Evolutionary conservation across 2,113 vertebrate genomes (phyloP), one percentile per base, ranked within the genome.

Genomic region (Puntigrus tetrazona): DNA sequence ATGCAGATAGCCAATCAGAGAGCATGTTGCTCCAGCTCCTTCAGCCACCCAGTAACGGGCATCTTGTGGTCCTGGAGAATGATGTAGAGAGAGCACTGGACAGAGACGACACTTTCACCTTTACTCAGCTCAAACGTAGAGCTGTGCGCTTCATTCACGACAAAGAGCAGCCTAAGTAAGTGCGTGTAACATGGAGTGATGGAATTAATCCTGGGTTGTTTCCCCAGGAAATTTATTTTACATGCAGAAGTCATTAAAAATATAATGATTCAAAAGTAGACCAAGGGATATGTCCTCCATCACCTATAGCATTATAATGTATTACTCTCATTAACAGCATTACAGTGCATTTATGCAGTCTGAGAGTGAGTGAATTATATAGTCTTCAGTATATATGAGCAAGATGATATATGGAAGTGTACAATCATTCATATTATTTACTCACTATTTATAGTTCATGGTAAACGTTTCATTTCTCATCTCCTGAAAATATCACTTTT

Each of bases 151-250:
- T 98, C 55, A 86, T 89, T 69, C 97, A 99, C 85, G 84, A 92
- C 83, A 89, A 73, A 22, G 94, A 93, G 34, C 94, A 95, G 83
- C 86, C 94, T 91, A 97, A 96, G 98, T 99, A 86, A 95, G 89
- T 76, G 52, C 50, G 67, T 8, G 43, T 59, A 47, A 57, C 95
- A 94, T 88, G 92, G 47, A 1, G 0, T 69, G 34, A 10, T 5
- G 2, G 34, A 47, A 74, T 47, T 8, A 74, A 47, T 45, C n/a
- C 8, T 5, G 34, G 65, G 18, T 47, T 25, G 4, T 74, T 74
- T 74, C 41, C 70, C 10, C 36, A 45, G 25, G 41, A 74, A 25
- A 41, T 45, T 1, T 45, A 16, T 73, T 74, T 43, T 43, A 7
- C 8, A 5, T 4, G 22, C 31, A 38, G 34, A 69, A 38, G 65